phyloP scores from a whole-genome alignment of 2,888 invertebrate species.

The Andrena flavipes region DNA sequence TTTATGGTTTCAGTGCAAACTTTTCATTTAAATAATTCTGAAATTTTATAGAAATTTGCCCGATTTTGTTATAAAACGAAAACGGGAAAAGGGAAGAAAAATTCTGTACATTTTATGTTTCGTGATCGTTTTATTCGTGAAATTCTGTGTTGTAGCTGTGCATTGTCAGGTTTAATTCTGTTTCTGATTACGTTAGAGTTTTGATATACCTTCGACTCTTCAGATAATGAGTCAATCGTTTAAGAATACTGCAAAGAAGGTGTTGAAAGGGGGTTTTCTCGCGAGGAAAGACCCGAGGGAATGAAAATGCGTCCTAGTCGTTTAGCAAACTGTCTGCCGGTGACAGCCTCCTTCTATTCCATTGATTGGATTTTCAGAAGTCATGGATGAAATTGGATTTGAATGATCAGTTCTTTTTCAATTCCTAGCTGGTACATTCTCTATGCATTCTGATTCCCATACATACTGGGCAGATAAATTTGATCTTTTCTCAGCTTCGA shows the following conservation, averaged over 20 bases:
- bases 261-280: conserved; percentile 10
- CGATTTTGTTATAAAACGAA: no score
- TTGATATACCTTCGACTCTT: conserved; percentile 5
- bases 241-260: conserved; percentile 29
- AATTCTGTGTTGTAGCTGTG: not conserved
- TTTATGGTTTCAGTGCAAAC: no score
- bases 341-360: conserved; percentile 76
- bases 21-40: no score
- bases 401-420: conserved; percentile 66
- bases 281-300: conserved; percentile 17
- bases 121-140: no score
- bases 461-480: not conserved
- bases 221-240: conserved; percentile 10
- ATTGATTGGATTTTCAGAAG: conserved; percentile 77
- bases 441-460: conserved; percentile 37
- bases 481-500: not conserved
- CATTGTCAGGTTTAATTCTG: not conserved
- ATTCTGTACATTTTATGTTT: no score
- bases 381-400: conserved; percentile 73
- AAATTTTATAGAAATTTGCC: no score
- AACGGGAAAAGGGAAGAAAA: no score
- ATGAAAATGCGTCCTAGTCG: conserved; percentile 52
- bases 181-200: not conserved
- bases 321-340: conserved; percentile 77
- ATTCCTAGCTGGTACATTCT: conserved; percentile 39